phyloP scores from a whole-genome alignment of 2,113 vertebrate species.

The Zootoca vivipara region DNA sequence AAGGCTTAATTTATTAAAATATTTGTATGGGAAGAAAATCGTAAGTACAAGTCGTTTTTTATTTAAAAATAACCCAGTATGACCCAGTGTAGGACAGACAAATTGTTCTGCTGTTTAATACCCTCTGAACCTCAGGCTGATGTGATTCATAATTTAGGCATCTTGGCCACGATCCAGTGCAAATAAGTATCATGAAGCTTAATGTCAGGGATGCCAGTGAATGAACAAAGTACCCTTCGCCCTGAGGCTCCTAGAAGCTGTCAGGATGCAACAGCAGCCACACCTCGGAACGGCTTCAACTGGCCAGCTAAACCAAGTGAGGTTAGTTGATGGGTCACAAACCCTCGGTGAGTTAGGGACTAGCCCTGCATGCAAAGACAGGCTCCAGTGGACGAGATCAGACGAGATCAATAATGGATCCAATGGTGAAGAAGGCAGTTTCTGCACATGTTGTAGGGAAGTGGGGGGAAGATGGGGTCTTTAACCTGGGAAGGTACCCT shows the following conservation, averaged over 20 bases:
- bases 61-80: not conserved
- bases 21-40: conserved; percentile 45
- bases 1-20: conserved; percentile 63
- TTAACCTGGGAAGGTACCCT: not conserved
- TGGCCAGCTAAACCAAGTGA: too few species aligned
- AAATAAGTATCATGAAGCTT: not conserved
- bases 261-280: too few species aligned
- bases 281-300: too few species aligned
- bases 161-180: not conserved
- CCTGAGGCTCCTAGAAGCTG: not conserved
- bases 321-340: too few species aligned
- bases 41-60: conserved; percentile 21
- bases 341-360: too few species aligned
- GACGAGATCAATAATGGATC: too few species aligned
- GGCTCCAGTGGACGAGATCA: too few species aligned
- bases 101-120: conserved; percentile 41
- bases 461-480: too few species aligned
- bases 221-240: not conserved
- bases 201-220: not conserved
- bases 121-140: not conserved
- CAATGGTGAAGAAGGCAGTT: too few species aligned
- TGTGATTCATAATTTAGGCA: conserved; percentile 7
- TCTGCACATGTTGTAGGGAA: too few species aligned
- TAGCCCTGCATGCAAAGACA: too few species aligned
- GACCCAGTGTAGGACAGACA: conserved; percentile 29